A percentile compares a stretch with the other conserved stretches of the same genome.
Evolutionary conservation across 2,113 vertebrate species (phyloP).

Genomic region (Tragelaphus imberbis): DNA sequence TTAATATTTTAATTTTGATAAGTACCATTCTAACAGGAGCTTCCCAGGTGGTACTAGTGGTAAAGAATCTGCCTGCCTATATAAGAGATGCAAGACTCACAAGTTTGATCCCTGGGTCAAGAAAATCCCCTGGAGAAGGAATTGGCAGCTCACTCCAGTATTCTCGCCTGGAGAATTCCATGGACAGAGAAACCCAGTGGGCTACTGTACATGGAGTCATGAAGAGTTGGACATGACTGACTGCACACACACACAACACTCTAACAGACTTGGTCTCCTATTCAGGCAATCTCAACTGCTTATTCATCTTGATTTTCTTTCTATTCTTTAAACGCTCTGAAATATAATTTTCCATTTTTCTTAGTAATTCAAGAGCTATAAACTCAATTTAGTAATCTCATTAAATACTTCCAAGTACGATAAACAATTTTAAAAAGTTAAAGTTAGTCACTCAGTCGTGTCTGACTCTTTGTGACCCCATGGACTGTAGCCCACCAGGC

Average conservation of each 20-base stretch:
- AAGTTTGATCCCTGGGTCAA: neutral
- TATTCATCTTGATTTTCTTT: neutral
- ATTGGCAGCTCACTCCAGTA: neutral
- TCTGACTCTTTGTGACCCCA: neutral
- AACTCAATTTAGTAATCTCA: neutral
- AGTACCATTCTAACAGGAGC: neutral
- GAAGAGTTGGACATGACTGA: neutral
- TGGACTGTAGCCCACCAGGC: neutral
- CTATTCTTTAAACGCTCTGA: neutral
- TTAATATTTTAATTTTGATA: slow-evolving; percentile 36
- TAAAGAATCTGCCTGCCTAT: neutral
- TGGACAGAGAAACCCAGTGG: neutral
- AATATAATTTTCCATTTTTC: neutral
- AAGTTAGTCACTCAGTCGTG: neutral
- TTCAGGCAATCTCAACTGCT: neutral
- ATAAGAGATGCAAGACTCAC: neutral
- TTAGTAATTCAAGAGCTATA: neutral
- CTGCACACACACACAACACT: neutral
- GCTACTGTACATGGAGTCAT: neutral
- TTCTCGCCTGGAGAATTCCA: neutral
- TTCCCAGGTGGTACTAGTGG: neutral
- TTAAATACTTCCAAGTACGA: neutral
- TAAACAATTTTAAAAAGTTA: neutral
- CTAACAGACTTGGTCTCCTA: neutral
- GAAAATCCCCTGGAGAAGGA: neutral